Evolutionary conservation across 2,888 invertebrate genomes (phyloP), one percentile per base, ranked within the genome.

Genomic region (Cryptophagus acutangulus): DNA sequence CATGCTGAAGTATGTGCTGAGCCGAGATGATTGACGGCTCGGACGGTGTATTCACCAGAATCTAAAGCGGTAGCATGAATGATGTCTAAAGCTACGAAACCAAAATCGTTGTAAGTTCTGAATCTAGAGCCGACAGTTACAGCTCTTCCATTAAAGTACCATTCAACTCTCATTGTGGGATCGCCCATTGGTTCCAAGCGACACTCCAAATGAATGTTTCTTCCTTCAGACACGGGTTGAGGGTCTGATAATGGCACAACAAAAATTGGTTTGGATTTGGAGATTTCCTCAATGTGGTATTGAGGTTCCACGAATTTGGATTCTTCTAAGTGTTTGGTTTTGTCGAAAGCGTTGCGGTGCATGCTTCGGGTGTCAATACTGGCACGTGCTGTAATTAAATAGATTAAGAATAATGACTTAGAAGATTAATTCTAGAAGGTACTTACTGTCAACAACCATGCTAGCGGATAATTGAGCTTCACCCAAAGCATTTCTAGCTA

Each of bases 31-130:
- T 97, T 97, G 1, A 89, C 87, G 17, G 96, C 96, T 47, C 90
- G 76, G 29, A 86, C 90, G 1, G 92, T 96, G 63, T 97, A 99
- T 72, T 92, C 92, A 36, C 95, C 95, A 24, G 91, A 86, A 71
- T 99, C 99, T 43, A 87, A 77, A n/a, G 91, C 85, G 39, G 89
- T 92, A 13, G 91, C 86, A 63, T 94, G 90, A 47, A 94, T 81
- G 44, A 99, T 93, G 62, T 97, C 97, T 54, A 99, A 72, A 24
- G 96, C 93, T 38, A 97, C 93, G 66, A 91, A 95, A 12, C 97
- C 97, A 67, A 97, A 97, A 65, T 99, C 97, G 62, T 93, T 89
- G 66, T 93, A 91, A 15, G 94, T 93, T 63, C 85, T 83, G 74
- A 94, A 96, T 62, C 96, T 81, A 31, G 91, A 91, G 29, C 90